A percentile compares a stretch with the other conserved stretches of the same genome.
Conservation (phyloP, 1,140 invertebrate species). For the Drosophila kepulauana region DNA sequence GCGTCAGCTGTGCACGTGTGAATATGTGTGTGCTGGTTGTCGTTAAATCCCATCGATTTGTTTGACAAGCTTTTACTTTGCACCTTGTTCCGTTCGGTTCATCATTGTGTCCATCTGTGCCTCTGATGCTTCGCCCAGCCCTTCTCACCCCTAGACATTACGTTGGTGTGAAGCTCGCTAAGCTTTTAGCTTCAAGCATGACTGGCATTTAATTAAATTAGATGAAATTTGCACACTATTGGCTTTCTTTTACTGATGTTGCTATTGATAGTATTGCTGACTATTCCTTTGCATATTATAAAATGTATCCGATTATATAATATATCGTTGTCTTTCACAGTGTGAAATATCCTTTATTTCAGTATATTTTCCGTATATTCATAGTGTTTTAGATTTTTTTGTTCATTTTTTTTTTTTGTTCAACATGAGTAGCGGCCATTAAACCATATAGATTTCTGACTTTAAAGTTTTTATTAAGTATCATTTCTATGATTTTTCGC, state of each 20-base stretch:
- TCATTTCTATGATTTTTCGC: no score
- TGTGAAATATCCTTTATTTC: no score
- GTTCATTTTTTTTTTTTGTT: no score
- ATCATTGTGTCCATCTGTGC: not conserved
- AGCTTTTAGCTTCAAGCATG: constrained; percentile 50
- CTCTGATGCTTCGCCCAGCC: not conserved
- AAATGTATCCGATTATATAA: no score
- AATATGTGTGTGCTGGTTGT: constrained; percentile 13
- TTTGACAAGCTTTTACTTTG: constrained; percentile 73
- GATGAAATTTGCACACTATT: constrained; percentile 70
- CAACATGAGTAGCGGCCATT: no score
- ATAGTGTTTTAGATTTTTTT: no score
- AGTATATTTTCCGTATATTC: no score
- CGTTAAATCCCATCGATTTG: constrained; percentile 71
- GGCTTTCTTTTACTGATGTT: constrained; percentile 24
- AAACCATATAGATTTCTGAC: no score
- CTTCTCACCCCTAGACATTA: not conserved
- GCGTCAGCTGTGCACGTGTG: constrained; percentile 31
- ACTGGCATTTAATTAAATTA: constrained; percentile 77
- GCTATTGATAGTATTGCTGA: constrained; percentile 1
- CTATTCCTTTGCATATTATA: not conserved
- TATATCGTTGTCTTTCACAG: no score
- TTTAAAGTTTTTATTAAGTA: no score
- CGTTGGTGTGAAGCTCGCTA: not conserved
- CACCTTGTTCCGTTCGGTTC: constrained; percentile 23